phyloP scores from a whole-genome alignment of 1,140 invertebrate genomes.

The Plodia interpunctella region DNA sequence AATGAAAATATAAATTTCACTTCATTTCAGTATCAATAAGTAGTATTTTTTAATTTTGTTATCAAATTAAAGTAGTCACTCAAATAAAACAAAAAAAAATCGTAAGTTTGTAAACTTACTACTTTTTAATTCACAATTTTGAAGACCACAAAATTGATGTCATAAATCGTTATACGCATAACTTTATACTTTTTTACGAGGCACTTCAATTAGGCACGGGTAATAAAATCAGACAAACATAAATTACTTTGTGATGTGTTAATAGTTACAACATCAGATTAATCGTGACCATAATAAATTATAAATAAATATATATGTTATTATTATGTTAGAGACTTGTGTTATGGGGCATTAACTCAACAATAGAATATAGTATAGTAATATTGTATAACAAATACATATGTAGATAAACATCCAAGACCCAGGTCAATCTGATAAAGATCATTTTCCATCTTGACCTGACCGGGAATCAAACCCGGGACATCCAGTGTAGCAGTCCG shows the following conservation, averaged over 20 bases:
- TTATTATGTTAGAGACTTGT: no score
- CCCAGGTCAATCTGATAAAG: no score
- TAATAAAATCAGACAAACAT: slow-evolving; percentile 2
- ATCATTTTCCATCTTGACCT: no score
- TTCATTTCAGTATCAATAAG: background rate
- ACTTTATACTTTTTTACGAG: background rate
- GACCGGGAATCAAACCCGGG: no score
- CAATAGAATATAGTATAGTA: no score
- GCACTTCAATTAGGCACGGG: background rate
- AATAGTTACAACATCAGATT: background rate
- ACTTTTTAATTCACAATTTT: background rate
- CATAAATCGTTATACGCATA: background rate
- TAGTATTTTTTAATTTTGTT: background rate
- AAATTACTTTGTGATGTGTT: background rate
- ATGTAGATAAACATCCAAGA: no score
- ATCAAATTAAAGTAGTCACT: background rate
- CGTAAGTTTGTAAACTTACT: no score
- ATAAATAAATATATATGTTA: background rate
- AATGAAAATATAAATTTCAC: no score
- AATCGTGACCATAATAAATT: background rate
- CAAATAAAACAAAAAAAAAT: no score
- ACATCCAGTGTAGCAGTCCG: no score
- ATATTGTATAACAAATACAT: no score
- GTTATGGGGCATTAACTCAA: no score
- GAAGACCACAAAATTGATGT: background rate